A percentile compares a stretch with the other conserved stretches of the same genome.
Evolutionary conservation across 2,113 vertebrate genomes (phyloP).

Genomic region (Hippotragus niger): DNA sequence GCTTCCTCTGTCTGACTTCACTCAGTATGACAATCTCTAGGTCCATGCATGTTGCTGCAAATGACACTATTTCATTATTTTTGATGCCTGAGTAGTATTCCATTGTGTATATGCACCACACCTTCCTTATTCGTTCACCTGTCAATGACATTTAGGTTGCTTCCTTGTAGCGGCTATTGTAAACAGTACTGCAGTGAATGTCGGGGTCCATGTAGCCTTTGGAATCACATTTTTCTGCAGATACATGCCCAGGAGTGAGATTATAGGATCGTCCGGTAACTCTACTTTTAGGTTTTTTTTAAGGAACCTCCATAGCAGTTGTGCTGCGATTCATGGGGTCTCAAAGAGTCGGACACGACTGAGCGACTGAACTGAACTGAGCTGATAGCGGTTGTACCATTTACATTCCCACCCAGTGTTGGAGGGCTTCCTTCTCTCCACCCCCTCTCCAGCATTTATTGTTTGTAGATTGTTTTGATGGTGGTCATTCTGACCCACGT

Average conservation of each 20-base stretch:
- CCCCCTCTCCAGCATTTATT: not conserved
- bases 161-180: not conserved
- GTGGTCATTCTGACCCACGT: not conserved
- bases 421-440: not conserved
- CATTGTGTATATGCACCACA: accelerated
- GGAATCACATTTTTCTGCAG: not conserved
- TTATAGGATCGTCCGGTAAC: not conserved
- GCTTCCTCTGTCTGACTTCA: not conserved
- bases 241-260: not conserved
- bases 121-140: not conserved
- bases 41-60: not conserved
- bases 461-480: not conserved
- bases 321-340: too few species aligned
- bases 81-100: not conserved
- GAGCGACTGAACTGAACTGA: too few species aligned
- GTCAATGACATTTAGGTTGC: not conserved
- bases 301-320: not conserved
- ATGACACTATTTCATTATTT: not conserved
- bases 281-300: not conserved
- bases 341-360: too few species aligned
- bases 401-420: not conserved
- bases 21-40: not conserved
- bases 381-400: not conserved
- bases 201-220: not conserved
- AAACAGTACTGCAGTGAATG: not conserved